Evolutionary conservation across 2,113 vertebrate genomes (phyloP).

Genomic region (Nycticebus coucang): DNA sequence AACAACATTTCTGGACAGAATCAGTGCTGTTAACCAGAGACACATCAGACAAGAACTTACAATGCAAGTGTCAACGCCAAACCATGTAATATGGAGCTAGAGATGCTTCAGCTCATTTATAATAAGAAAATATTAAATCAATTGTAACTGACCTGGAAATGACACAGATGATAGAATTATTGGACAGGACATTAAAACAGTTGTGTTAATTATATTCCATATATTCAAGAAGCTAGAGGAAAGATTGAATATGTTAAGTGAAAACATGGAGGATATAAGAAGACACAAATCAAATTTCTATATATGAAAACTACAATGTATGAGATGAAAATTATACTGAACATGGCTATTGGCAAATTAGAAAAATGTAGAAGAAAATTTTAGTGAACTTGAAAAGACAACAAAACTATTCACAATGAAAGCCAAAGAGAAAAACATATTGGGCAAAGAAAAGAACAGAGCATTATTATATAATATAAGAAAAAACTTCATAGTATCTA

Average conservation of each 20-base stretch:
- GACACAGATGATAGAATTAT: neutral
- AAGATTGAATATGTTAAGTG: neutral
- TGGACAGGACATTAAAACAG: neutral
- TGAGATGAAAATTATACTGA: neutral
- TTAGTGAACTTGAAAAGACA: neutral
- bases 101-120: neutral
- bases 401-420: neutral
- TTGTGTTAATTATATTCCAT: neutral
- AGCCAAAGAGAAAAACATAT: neutral
- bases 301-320: neutral
- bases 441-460: neutral
- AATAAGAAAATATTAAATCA: constrained; percentile 2
- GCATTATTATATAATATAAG: neutral
- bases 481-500: neutral
- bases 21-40: neutral
- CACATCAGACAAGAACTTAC: neutral
- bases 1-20: neutral
- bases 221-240: neutral
- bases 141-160: neutral
- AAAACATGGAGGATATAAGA: neutral
- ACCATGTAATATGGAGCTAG: neutral
- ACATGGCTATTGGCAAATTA: neutral
- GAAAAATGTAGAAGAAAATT: neutral
- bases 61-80: neutral
- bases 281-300: neutral